Evolutionary conservation across 2,888 invertebrate species (phyloP), one percentile per base, ranked within the genome.

Genomic region (Machimus atricapillus): DNA sequence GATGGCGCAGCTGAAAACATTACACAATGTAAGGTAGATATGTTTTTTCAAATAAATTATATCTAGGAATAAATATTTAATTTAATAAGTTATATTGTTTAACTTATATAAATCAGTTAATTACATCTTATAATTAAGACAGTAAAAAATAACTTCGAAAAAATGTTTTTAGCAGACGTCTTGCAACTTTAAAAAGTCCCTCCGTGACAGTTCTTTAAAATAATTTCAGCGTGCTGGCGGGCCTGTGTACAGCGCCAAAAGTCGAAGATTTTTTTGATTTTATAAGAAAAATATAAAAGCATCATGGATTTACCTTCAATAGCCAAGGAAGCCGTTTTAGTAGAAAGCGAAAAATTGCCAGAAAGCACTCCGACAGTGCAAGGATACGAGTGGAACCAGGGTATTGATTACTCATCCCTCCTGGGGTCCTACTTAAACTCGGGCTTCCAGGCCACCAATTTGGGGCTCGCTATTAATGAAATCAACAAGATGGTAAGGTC

Each of bases 361-460:
- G 93, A 93, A 7, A 94, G 94, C 89, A 95, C 96, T 0, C 95
- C 95, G 0, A 94, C 93, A 86, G 96, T 97, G 0, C 92, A 94
- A 89, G 99, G 99, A 5, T 99, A 98, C 92, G 97, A 99, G 91
- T 99, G 98, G 95, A 98, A 98, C 91, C 93, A 95, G 89, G 97
- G 98, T 77, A 93, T 98, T 8, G 95, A 99, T 92, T 98, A 98
- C 92, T 95, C 96, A 89, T 95, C 95, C 90, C 93, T 99, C 86
- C 94, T 99, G 74, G 94, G 96, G 89, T 96, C 96, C 40, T 99
- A 96, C 92, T 91, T 94, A 43, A 94, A 94, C 87, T 96, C 96
- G 27, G 99, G 99, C n/a, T 99, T 99, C 93, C 99, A 99, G 94
- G 98, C 99, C 0, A 98, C 98, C 0, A 98, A 96, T 94, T 97